Conservation (phyloP, 2,888 invertebrate genomes). For the Philaethria dido region DNA sequence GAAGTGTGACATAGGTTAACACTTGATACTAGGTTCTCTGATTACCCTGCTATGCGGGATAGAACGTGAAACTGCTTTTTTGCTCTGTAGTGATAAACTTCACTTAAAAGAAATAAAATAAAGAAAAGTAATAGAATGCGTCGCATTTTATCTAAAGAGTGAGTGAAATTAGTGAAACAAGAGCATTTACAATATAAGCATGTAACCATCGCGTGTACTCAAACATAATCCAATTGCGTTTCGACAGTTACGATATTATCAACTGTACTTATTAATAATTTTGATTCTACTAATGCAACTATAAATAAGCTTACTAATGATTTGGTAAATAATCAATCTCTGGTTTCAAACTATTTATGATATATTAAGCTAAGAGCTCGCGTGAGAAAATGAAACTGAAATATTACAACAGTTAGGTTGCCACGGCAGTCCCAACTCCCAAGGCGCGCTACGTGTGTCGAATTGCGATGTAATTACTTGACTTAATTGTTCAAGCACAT, state of each 20-base stretch:
- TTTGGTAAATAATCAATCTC: background rate
- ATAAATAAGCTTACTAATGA: background rate
- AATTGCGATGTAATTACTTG: slow-evolving; percentile 46
- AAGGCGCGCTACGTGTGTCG: slow-evolving; percentile 39
- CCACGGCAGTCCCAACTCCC: slow-evolving; percentile 31
- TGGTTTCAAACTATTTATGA: background rate
- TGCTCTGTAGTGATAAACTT: too few relatives aligned
- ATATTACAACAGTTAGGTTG: slow-evolving; percentile 34
- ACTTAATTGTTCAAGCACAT: slow-evolving; percentile 41
- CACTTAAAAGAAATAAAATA: too few relatives aligned
- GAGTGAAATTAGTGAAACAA: too few relatives aligned
- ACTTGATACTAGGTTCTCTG: too few relatives aligned
- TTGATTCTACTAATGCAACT: background rate
- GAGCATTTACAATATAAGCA: too few relatives aligned
- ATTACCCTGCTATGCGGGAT: too few relatives aligned
- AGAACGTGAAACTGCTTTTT: too few relatives aligned
- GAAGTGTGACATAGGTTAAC: too few relatives aligned
- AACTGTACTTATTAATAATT: background rate
- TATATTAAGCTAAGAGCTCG: slow-evolving; percentile 26
- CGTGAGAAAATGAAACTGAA: slow-evolving; percentile 37
- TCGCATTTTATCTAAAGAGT: too few relatives aligned
- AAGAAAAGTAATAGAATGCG: too few relatives aligned
- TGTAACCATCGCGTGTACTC: too few relatives aligned
- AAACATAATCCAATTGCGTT: too few relatives aligned
- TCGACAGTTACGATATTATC: background rate